Base-by-base conservation (phyloP, 2,888 invertebrate genomes). In the Thymelicus lineola region DNA sequence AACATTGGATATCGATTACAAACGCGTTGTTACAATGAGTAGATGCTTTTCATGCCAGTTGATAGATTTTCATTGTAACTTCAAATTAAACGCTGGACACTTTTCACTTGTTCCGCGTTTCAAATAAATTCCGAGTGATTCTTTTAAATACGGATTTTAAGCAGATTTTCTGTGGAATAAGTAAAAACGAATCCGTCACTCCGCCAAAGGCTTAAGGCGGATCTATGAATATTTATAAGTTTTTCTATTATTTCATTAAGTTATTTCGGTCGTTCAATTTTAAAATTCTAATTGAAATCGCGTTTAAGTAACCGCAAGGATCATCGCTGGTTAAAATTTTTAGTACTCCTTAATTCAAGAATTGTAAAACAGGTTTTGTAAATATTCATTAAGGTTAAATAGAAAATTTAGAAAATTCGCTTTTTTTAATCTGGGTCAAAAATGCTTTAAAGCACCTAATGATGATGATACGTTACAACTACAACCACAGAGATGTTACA, bases 91-190 rank as follows among this genome's bases (percentile, higher is more conserved):
- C 78, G 76, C 82, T 71, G 0, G 5, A 35, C 2, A 0, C 76
- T 77, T 58, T 15, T 67, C 1, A n/a, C 80, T 83, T 81, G 73
- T 36, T 71, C 82, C 77, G 69, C 74, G 59, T 71, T 77, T 80
- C 81, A 91, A 93, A 92, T 92, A 93, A 93, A 93, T 92, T 91
- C 91, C 88, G 86, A 93, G 92, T 92, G 93, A 92, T 93, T 93
- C 92, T 92, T 93, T 91, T 91, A 92, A 80, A 93, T 92, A 89
- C 91, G 91, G 92, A 92, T 92, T 93, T 93, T 91, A 93, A 92
- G 92, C 91, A 93, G 93, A 93, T 93, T 92, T 93, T 91, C 91
- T 91, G 91, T 89, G 85, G 91, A 91, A 91, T 92, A 92, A 92
- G 91, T 91, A 92, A 91, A 92, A 92, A 92, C 90, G 93, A 88